Base-by-base conservation (phyloP, 2,888 invertebrate species). In the Lucinisca nassula region DNA sequence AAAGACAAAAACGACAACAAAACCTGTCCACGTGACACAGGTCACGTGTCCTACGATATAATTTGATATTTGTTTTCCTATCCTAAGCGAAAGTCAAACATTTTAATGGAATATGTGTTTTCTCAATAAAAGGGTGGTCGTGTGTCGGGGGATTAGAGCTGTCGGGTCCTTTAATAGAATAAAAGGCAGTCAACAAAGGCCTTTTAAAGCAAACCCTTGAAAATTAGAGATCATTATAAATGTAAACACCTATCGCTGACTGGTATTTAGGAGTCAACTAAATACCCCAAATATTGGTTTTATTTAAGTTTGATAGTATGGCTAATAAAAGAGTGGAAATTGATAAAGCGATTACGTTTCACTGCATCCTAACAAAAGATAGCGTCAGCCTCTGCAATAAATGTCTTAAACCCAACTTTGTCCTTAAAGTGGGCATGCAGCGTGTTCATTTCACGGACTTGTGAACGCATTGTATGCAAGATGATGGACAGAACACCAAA, bases 91-190 rank as follows among this genome's bases (percentile, higher is more conserved):
- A 67, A 67, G 67, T 67, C 67, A 67, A 67, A 67, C 67, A 67
- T 35, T 67, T 67, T 67, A 67, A 67, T 67, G 67, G 67, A 67
- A 67, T 67, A 17, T 67, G 12, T 35, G 67, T 67, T 67, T 67
- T 67, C 67, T 35, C 67, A 67, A 67, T 67, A 35, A 67, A 67
- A 67, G 67, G 67, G 67, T 35, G 67, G 67, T 67, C 67, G 67
- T 35, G 67, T 67, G 67, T 67, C 67, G 35, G n/a, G 67, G 67
- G 67, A 67, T 67, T 67, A 67, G 21, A 10, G 17, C 12, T 35
- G 67, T 32, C 30, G 35, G 67, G 30, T 67, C 21, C 67, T 67
- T 30, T 67, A 67, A 67, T 67, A 67, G 67, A 67, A 67, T 67
- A 67, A 67, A 17, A 67, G 67, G 67, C 35, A 67, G 67, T 67